Evolutionary conservation across 1,140 invertebrate species (phyloP), one percentile per base, ranked within the genome.

Genomic region (Drosophila setifemur): DNA sequence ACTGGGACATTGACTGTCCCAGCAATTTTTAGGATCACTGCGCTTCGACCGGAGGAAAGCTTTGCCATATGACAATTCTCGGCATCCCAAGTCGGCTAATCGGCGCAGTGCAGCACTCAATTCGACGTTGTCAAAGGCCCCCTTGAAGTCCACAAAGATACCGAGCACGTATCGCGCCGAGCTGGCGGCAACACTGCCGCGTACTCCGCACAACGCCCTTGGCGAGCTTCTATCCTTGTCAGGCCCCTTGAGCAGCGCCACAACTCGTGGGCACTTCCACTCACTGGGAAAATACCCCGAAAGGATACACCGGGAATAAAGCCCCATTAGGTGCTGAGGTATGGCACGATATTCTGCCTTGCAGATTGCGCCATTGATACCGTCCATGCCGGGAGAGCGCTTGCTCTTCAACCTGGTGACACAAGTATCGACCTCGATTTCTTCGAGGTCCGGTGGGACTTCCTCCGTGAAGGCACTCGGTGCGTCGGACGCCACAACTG

Each of bases 61-160:
- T 55, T 11, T 26, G 3, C 39, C 39, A 54, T 2, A 44, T 9
- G 18, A n/a, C n/a, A 3, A 23, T 5, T 23, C 5, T 23, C 21
- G 21, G 21, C 21, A 23, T 23, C 21, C 21, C 21, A 23, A 23
- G 21, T 23, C 21, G 21, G 1, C 0, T 0, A 37, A 18, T 2
- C 19, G 19, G 2, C 7, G n/a, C n/a, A 45, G 3, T 2, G 12
- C 52, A 2, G 29, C 29, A 23, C 14, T 39, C 61, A 52, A 66
- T 3, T 57, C 47, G 2, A 57, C 12, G 6, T 57, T 28, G 19
- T 57, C 47, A 23, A 57, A 52, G 2, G 52, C 45, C 4, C 52
- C 61, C 8, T 63, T 66, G 28, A 55, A 66, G 9, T 52, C 48
- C 8, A 61, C 40, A 18, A 67, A 57, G 18, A 67, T 29, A 1